phyloP scores from a whole-genome alignment of 1,140 invertebrate genomes.

The Saxidomus purpurata region DNA sequence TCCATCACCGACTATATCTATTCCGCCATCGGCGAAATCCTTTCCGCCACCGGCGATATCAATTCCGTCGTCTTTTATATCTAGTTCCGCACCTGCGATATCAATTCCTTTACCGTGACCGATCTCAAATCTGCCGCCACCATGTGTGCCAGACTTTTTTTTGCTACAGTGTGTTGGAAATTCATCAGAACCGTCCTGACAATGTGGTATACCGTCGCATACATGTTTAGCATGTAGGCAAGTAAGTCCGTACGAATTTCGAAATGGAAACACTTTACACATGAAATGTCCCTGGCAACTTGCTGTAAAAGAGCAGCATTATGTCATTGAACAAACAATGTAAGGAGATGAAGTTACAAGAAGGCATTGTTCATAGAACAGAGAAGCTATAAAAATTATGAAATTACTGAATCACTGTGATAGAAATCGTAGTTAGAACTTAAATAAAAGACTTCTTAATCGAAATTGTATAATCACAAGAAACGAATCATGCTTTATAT shows the following conservation, averaged over 20 bases:
- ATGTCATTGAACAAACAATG: background rate
- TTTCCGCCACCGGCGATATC: no score
- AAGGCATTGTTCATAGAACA: background rate
- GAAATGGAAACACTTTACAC: background rate
- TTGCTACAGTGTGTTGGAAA: background rate
- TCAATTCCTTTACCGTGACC: background rate
- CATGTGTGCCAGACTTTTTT: background rate
- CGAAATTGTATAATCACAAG: background rate
- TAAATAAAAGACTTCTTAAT: no score
- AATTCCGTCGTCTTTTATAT: no score
- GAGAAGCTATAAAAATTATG: background rate
- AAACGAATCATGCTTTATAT: no score
- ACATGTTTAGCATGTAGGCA: background rate
- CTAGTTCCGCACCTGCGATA: no score
- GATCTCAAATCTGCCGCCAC: background rate
- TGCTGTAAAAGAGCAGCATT: background rate
- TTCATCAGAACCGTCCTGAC: background rate
- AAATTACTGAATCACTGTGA: background rate
- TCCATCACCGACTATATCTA: no score
- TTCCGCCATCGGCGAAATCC: no score
- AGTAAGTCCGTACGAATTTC: background rate
- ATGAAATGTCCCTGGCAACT: background rate
- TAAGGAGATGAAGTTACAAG: background rate
- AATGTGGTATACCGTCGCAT: background rate
- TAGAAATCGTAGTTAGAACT: background rate